phyloP scores from a whole-genome alignment of 1,140 invertebrate genomes.

The Drosophila varians region DNA sequence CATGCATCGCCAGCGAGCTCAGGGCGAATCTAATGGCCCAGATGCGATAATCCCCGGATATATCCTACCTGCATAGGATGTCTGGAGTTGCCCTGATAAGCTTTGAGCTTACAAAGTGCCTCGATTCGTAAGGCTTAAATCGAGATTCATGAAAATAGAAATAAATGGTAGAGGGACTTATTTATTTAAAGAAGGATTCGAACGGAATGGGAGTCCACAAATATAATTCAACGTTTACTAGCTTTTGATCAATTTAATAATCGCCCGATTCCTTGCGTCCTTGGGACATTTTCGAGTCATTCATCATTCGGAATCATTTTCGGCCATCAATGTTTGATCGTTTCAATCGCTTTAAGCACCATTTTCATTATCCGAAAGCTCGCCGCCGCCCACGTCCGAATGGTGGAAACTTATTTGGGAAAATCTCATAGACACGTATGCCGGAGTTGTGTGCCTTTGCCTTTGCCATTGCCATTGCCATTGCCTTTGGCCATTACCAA shows the following conservation, averaged over 20 bases:
- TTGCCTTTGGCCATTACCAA: conserved; percentile 52
- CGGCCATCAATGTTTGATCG: conserved; percentile 50
- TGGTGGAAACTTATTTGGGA: conserved; percentile 29
- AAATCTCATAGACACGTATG: conserved; percentile 59
- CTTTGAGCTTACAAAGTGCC: conserved; percentile 13
- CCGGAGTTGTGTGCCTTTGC: conserved; percentile 33
- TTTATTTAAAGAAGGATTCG: background rate
- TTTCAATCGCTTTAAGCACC: conserved; percentile 47
- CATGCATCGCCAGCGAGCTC: conserved; percentile 13
- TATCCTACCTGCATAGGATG: conserved; percentile 21
- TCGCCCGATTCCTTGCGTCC: too few species aligned
- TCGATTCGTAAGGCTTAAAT: background rate
- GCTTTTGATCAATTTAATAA: conserved; percentile 23
- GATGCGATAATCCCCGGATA: conserved; percentile 43
- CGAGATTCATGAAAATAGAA: background rate
- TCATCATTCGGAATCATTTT: conserved; percentile 48
- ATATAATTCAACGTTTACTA: background rate
- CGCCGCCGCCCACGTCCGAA: conserved; percentile 2
- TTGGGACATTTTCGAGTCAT: conserved; percentile 29
- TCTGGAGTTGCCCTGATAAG: conserved; percentile 2
- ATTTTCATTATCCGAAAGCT: conserved; percentile 41
- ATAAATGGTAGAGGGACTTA: background rate
- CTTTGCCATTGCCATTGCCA: conserved; percentile 55
- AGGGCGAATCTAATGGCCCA: conserved; percentile 34
- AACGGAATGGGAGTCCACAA: background rate